A percentile compares a stretch with the other conserved stretches of the same genome.
These are phyloP conservation scores for Bemisia tabaci DNA, from an alignment of 1,140 invertebrate species.

Conservation along the genomic window DNA sequence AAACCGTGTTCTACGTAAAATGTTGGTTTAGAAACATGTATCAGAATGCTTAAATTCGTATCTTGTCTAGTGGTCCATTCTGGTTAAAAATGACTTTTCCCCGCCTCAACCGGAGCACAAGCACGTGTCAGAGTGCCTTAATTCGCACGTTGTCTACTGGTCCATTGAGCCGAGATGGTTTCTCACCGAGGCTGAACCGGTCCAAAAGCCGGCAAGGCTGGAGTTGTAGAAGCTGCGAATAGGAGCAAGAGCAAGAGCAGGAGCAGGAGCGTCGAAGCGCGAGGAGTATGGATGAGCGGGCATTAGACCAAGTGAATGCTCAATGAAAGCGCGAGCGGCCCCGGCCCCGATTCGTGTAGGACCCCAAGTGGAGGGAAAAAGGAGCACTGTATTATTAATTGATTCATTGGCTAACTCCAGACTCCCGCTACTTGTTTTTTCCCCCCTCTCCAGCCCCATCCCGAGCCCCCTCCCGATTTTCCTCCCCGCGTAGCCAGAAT, in stretches of 20 bases:
- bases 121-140: too few species aligned
- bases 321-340: background rate
- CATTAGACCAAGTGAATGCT: background rate
- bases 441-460: background rate
- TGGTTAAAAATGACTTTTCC: too few species aligned
- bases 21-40: too few species aligned
- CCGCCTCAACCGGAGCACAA: too few species aligned
- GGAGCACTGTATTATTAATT: background rate
- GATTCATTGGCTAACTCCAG: background rate
- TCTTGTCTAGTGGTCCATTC: too few species aligned
- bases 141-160: background rate
- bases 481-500: too few species aligned
- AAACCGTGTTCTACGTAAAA: too few species aligned
- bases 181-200: background rate
- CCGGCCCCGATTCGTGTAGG: background rate
- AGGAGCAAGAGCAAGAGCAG: too few species aligned
- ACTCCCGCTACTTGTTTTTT: background rate
- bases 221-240: background rate
- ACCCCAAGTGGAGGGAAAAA: background rate
- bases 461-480: background rate
- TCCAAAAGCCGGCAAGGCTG: background rate
- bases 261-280: background rate
- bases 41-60: too few species aligned
- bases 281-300: background rate
- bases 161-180: background rate